Evolutionary conservation across 2,113 vertebrate genomes (phyloP).

Genomic region (Bos taurus): ARS-UCD2.0 NC_037344.1:18194001-18194500

Average conservation of each 20-base stretch:
- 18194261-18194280: not conserved
- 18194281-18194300: not conserved
- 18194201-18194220: not conserved
- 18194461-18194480: not conserved
- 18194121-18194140: not conserved
- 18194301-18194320: not conserved
- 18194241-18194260: not conserved
- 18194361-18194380: not conserved
- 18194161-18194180: not conserved
- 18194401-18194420: fast-evolving
- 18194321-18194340: not conserved
- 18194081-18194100: not conserved
- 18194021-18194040: not conserved
- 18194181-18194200: not conserved
- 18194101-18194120: not conserved
- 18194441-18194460: not conserved
- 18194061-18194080: not conserved
- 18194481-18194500: not conserved
- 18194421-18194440: not conserved
- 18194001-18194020: not conserved
- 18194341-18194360: not conserved
- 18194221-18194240: not conserved
- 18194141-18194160: not conserved
- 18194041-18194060: not conserved
- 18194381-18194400: not conserved